A percentile compares a stretch with the other conserved stretches of the same genome.
Conservation (phyloP, 1,140 invertebrate genomes). For the Megathymus violae region DNA sequence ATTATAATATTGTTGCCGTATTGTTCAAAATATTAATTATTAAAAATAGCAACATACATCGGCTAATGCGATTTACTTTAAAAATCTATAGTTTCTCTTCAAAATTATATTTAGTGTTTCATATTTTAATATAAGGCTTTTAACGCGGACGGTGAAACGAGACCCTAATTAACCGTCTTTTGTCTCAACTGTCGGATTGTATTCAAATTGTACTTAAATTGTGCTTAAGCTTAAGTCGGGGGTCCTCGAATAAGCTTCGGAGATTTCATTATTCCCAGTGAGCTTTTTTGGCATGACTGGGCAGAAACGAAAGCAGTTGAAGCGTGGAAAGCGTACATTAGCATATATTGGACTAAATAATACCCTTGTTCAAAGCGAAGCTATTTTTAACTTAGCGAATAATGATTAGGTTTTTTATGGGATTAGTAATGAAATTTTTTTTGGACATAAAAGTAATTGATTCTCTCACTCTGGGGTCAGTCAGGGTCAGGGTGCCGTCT, state of each 20-base stretch:
- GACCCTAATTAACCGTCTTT: conserved; percentile 3
- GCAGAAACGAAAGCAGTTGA: conserved; percentile 7
- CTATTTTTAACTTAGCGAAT: neutral
- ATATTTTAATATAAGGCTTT: too few species aligned
- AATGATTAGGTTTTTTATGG: neutral
- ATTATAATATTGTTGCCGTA: too few species aligned
- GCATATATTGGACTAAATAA: conserved; percentile 5
- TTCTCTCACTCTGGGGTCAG: too few species aligned
- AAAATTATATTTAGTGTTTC: too few species aligned
- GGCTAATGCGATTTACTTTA: too few species aligned
- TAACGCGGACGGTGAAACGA: neutral
- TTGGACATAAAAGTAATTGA: too few species aligned
- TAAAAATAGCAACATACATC: neutral
- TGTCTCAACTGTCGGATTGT: conserved; percentile 19
- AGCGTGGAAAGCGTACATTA: conserved; percentile 15
- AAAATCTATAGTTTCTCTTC: too few species aligned
- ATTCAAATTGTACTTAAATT: conserved; percentile 28
- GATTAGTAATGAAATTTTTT: too few species aligned
- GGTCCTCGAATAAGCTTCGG: conserved; percentile 20
- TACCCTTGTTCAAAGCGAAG: conserved; percentile 1
- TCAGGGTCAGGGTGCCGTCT: too few species aligned
- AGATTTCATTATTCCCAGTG: conserved; percentile 26
- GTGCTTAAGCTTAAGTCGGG: conserved; percentile 22
- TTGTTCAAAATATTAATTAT: too few species aligned
- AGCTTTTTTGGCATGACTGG: conserved; percentile 24